phyloP scores from a whole-genome alignment of 2,888 invertebrate species.

The Agriotes lineatus region DNA sequence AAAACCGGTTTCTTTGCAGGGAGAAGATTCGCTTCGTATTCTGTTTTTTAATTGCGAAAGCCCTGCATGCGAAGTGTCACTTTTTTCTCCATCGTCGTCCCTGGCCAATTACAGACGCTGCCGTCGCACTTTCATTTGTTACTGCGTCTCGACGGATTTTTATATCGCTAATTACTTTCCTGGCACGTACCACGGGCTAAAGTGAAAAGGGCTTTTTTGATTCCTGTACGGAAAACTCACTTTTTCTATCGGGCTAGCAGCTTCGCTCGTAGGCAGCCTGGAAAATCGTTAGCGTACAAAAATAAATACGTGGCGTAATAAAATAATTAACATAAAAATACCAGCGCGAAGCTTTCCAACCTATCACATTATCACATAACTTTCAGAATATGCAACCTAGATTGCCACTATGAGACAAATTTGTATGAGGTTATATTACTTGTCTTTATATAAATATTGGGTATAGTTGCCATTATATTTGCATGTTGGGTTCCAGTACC shows the following conservation, averaged over 20 bases:
- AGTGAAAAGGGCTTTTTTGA: conserved; percentile 45
- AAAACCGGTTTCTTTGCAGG: conserved; percentile 49
- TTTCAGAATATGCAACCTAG: too few species aligned
- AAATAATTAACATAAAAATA: too few species aligned
- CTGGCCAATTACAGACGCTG: conserved; percentile 58
- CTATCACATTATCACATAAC: background rate
- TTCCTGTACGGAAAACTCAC: conserved; percentile 22
- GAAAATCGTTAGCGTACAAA: too few species aligned
- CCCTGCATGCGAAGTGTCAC: conserved; percentile 64
- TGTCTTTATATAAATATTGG: too few species aligned
- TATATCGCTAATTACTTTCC: conserved; percentile 68
- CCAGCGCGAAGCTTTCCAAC: too few species aligned
- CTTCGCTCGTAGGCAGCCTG: too few species aligned
- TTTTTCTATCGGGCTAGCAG: conserved; percentile 2
- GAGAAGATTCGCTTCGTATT: conserved; percentile 43
- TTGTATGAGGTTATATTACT: too few species aligned
- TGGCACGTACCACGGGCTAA: conserved; percentile 59
- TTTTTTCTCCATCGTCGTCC: conserved; percentile 55
- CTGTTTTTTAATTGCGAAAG: conserved; percentile 61
- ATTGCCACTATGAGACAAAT: too few species aligned
- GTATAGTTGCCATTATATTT: too few species aligned
- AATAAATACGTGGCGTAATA: too few species aligned
- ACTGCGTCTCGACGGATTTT: conserved; percentile 66
- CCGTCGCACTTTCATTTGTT: conserved; percentile 64
- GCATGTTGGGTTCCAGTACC: too few species aligned